Percentiles rank a stretch among this genome's conserved stretches.
Evolutionary conservation across 2,797 vertebrate genomes (phyloP).

Genomic region (Ficedula albicollis): DNA sequence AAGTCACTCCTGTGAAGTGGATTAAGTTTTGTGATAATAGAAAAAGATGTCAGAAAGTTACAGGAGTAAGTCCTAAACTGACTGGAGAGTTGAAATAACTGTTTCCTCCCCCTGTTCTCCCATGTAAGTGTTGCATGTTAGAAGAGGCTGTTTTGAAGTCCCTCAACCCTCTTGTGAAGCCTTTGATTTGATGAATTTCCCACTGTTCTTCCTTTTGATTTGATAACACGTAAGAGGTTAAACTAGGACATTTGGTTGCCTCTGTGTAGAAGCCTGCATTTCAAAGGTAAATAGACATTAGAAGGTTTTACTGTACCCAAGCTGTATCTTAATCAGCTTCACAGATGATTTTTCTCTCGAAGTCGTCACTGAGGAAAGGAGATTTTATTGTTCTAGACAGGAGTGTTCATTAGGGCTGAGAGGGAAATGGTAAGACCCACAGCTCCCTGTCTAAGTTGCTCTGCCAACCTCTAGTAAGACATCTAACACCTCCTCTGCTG

Average conservation of each 20-base stretch:
- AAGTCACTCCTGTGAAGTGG: background rate
- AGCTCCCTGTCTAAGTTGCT: slow-evolving; percentile 8
- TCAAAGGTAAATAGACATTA: slow-evolving; percentile 42
- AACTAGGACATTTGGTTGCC: slow-evolving; percentile 3
- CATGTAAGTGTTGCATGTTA: background rate
- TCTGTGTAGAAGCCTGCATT: slow-evolving; percentile 6
- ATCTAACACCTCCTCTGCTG: background rate
- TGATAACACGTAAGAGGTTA: background rate
- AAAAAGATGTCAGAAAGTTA: background rate
- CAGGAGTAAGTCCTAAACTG: background rate
- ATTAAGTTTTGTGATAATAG: background rate
- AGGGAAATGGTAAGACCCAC: background rate
- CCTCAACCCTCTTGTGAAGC: background rate
- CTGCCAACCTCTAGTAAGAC: slow-evolving; percentile 18
- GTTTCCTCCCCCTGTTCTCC: background rate
- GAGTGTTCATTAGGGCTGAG: slow-evolving; percentile 13
- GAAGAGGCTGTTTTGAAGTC: slow-evolving; percentile 16
- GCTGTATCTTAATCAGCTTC: slow-evolving; percentile 9
- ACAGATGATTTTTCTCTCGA: slow-evolving; percentile 28
- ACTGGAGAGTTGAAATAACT: background rate
- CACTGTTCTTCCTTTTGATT: background rate
- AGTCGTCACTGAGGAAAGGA: background rate
- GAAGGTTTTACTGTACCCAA: background rate
- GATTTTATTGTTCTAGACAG: slow-evolving; percentile 13
- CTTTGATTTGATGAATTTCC: slow-evolving; percentile 16